Evolutionary conservation across 1,140 invertebrate genomes (phyloP).

Genomic region (Zeugodacus cucurbitae): DNA sequence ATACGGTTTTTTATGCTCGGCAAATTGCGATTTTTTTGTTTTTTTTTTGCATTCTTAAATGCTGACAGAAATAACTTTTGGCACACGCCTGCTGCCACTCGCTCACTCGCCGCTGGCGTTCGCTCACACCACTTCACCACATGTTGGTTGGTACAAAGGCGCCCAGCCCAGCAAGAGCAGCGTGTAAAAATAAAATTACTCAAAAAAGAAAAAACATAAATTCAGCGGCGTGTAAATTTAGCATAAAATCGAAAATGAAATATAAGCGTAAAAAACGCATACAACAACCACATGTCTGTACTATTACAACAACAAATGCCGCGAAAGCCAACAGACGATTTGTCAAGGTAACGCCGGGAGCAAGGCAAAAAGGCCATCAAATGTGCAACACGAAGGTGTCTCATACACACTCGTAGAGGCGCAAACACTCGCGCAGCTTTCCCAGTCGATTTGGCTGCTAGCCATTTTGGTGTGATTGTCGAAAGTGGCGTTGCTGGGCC

Average conservation of each 20-base stretch:
- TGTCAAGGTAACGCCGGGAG: not conserved
- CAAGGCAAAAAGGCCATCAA: conserved; percentile 2
- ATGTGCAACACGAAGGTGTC: not conserved
- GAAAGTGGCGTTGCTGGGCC: not conserved
- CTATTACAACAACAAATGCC: not conserved
- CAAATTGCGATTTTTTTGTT: no score
- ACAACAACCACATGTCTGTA: not conserved
- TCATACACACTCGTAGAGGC: not conserved
- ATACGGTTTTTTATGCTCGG: not conserved
- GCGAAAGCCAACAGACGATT: not conserved
- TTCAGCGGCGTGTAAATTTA: not conserved
- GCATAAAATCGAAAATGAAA: conserved; percentile 1
- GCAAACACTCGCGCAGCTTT: not conserved
- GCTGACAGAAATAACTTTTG: not conserved
- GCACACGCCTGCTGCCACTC: not conserved
- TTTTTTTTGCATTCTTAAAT: not conserved
- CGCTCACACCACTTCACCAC: not conserved
- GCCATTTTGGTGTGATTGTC: not conserved
- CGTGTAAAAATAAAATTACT: not conserved
- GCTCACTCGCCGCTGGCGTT: not conserved
- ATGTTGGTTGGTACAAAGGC: not conserved
- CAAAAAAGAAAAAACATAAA: not conserved
- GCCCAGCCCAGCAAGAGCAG: not conserved
- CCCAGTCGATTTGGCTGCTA: not conserved
- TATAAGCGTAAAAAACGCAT: not conserved